Evolutionary conservation across 23 tunicate genomes (phyloP), one percentile per base, ranked within the genome.

Genomic region (Halocynthia aurantium): DNA sequence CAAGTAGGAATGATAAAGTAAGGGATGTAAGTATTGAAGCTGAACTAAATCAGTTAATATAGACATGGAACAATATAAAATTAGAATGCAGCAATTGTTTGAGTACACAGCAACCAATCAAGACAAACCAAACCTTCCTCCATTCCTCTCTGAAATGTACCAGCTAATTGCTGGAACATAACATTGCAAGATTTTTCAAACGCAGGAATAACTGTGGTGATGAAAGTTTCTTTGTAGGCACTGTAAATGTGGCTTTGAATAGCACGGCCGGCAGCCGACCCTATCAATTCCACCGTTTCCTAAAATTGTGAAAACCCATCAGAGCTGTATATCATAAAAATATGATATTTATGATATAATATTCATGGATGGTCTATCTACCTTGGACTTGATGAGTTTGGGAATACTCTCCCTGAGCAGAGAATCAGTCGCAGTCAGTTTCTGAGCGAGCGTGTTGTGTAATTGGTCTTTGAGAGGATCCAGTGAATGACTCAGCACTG

Each of bases 351-450:
- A 60, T 18, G 17, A 15, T n/a, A n/a, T 17, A 60, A 1, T 60
- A 60, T 15, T 15, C 17, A 15, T 17, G 64, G 17, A 15, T 6
- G 22, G 22, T 67, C 15, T 12, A 49, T 71, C 67, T 22, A 89
- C 96, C 80, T 89, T 89, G 44, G 96, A 89, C 55, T 69, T 75
- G 49, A 84, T 75, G 15, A 84, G 50, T 76, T 84, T 89, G 50
- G 70, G 82, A n/a, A 89, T 75, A 53, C 64, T 81, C 70, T 89
- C 96, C 56, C 81, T 89, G 50, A 89, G 69, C 53, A 84, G 81
- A 20, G 85, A 57, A 68, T 89, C 96, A 13, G 88, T 84, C 22
- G 96, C 96, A 11, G 96, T 84, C 44, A 89, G 82, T 69, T 89
- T 86, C 67, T 84, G 87, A 44, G 84, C 84, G 51, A 89, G 81